Conservation (phyloP, 1,140 invertebrate species). For the Mamestra configurata region DNA sequence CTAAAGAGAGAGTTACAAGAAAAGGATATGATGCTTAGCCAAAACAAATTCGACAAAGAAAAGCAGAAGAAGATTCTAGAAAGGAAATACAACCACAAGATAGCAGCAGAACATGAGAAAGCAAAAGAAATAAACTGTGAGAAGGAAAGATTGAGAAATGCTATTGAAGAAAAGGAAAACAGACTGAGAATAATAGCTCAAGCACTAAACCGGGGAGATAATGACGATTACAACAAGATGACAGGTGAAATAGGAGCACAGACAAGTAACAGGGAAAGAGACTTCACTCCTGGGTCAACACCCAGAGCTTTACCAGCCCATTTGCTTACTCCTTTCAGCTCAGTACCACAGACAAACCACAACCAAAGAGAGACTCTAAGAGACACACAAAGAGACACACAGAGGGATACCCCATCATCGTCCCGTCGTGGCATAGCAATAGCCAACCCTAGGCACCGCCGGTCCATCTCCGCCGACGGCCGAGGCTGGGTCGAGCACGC, state of each 20-base stretch:
- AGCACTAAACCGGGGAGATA: slow-evolving; percentile 74
- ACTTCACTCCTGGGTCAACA: slow-evolving; percentile 81
- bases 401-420: slow-evolving; percentile 70
- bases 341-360: slow-evolving; percentile 67
- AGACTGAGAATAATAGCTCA: slow-evolving; percentile 78
- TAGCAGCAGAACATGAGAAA: slow-evolving; percentile 92
- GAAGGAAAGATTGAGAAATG: slow-evolving; percentile 89
- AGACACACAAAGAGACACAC: slow-evolving; percentile 25
- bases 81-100: slow-evolving; percentile 91
- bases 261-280: slow-evolving; percentile 63
- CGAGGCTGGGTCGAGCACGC: slow-evolving; percentile 97
- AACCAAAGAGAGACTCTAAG: slow-evolving; percentile 62
- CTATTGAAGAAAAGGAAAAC: slow-evolving; percentile 89
- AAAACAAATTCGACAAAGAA: slow-evolving; percentile 92
- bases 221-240: slow-evolving; percentile 58
- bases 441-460: slow-evolving; percentile 92
- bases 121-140: slow-evolving; percentile 90
- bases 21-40: slow-evolving; percentile 91
- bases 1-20: slow-evolving; percentile 88
- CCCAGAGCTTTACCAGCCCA: slow-evolving; percentile 82
- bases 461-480: slow-evolving; percentile 93
- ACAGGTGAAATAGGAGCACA: slow-evolving; percentile 78
- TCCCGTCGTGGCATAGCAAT: slow-evolving; percentile 88
- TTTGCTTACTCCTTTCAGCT: slow-evolving; percentile 81
- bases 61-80: slow-evolving; percentile 90